These are phyloP conservation scores for Vombatus ursinus DNA, from an alignment of 2,113 vertebrate genomes.

Conservation along the genomic window DNA sequence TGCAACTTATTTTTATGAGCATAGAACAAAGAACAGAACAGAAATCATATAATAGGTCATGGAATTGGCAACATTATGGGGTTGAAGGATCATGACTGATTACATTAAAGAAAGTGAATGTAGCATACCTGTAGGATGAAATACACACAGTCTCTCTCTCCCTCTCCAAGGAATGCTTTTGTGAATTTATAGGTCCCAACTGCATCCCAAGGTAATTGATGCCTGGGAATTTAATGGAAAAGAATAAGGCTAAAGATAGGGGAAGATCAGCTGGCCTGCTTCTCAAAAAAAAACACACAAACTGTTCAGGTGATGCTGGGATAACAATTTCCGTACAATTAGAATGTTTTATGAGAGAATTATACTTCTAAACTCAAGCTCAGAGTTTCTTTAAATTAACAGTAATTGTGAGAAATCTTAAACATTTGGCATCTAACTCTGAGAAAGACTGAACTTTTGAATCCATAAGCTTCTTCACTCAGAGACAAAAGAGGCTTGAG, in stretches of 20 bases:
- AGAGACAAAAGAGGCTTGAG: too few species aligned
- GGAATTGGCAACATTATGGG: neutral
- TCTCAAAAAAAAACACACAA: neutral
- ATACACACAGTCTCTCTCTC: too few species aligned
- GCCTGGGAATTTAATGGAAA: neutral
- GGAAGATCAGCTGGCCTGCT: neutral
- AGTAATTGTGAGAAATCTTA: too few species aligned
- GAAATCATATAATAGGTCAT: neutral
- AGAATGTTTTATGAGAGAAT: neutral
- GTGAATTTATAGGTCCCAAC: neutral
- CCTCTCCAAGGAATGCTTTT: neutral
- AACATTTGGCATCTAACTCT: too few species aligned
- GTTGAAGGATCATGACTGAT: neutral
- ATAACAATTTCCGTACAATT: neutral
- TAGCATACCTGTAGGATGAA: neutral
- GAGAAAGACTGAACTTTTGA: too few species aligned
- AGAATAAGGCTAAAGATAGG: neutral
- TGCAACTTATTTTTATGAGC: neutral
- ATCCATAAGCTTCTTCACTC: too few species aligned
- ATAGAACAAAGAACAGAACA: neutral
- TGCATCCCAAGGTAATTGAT: too few species aligned
- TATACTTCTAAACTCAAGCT: too few species aligned
- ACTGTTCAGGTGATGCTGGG: neutral
- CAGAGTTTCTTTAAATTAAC: too few species aligned
- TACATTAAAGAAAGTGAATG: neutral